phyloP scores from a whole-genome alignment of 2,797 vertebrate species.

The Mus caroli region DNA sequence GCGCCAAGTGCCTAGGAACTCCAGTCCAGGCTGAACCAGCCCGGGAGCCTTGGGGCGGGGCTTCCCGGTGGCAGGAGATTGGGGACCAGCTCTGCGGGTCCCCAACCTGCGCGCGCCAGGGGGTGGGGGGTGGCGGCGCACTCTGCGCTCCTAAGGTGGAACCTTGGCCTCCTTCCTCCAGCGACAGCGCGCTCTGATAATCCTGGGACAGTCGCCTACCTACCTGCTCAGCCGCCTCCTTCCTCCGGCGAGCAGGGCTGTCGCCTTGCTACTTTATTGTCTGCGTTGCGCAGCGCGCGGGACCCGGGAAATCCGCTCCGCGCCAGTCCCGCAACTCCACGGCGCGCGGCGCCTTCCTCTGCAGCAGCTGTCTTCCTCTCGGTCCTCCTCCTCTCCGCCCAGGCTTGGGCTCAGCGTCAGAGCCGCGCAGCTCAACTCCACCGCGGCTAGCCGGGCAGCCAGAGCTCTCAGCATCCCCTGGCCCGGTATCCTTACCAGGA shows the following conservation, averaged over 20 bases:
- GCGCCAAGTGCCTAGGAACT: conserved; percentile 1
- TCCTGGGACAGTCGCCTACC: not conserved
- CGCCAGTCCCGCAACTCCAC: conserved; percentile 51
- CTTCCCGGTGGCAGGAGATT: not conserved
- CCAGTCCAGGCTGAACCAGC: not conserved
- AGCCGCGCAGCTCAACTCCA: conserved; percentile 7
- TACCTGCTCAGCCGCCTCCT: conserved; percentile 61
- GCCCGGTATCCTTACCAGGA: conserved; percentile 23
- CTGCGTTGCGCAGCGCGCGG: conserved; percentile 52
- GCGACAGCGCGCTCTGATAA: not conserved
- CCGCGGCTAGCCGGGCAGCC: conserved; percentile 21
- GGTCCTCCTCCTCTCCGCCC: not conserved
- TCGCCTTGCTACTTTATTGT: conserved; percentile 78
- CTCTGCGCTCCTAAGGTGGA: not conserved
- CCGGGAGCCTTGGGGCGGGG: conserved; percentile 32
- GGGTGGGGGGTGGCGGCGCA: not conserved
- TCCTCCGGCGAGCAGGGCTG: not conserved
- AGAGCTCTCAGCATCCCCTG: conserved; percentile 69
- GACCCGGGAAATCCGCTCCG: not conserved
- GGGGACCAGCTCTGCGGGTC: conserved; percentile 20
- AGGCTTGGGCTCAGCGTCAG: conserved; percentile 1
- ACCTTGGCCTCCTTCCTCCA: not conserved
- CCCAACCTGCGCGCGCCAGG: not conserved
- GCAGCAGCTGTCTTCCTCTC: not conserved
- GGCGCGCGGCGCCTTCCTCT: not conserved